A percentile compares a stretch with the other conserved stretches of the same genome.
phyloP scores from a whole-genome alignment of 2,888 invertebrate genomes.

The Clepsis dumicolana region DNA sequence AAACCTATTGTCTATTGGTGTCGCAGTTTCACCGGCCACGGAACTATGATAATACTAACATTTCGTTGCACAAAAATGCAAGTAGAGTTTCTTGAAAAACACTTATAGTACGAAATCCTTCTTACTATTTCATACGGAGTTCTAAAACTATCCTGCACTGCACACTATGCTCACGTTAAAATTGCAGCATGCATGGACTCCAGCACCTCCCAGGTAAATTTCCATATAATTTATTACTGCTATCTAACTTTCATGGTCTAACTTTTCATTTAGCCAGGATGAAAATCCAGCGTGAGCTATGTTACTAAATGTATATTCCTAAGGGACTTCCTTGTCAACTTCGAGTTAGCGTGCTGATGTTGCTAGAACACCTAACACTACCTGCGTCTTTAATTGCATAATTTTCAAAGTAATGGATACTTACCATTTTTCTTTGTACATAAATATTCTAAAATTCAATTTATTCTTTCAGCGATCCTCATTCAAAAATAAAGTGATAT shows the following conservation, averaged over 20 bases:
- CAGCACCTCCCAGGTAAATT: constrained; percentile 30
- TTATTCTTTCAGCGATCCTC: neutral
- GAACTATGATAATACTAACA: too few species aligned
- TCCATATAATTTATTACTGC: constrained; percentile 34
- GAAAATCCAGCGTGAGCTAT: constrained; percentile 17
- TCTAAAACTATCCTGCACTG: neutral
- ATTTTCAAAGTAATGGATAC: neutral
- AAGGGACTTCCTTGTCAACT: constrained; percentile 24
- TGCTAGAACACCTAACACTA: neutral
- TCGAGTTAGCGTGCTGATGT: constrained; percentile 12
- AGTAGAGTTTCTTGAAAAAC: too few species aligned
- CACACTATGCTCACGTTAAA: neutral
- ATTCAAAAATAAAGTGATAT: neutral
- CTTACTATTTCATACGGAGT: neutral
- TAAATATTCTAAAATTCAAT: too few species aligned
- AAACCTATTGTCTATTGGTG: too few species aligned
- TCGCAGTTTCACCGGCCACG: too few species aligned
- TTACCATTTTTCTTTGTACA: too few species aligned
- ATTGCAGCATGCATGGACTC: constrained; percentile 18
- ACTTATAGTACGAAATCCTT: neutral
- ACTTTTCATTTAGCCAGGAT: constrained; percentile 34
- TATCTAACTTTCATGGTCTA: constrained; percentile 29
- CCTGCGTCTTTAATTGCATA: neutral
- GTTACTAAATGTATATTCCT: constrained; percentile 31
- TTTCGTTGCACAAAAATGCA: too few species aligned